These are phyloP conservation scores for Festucalex cinctus DNA, from an alignment of 2,113 vertebrate species.

Conservation along the genomic window DNA sequence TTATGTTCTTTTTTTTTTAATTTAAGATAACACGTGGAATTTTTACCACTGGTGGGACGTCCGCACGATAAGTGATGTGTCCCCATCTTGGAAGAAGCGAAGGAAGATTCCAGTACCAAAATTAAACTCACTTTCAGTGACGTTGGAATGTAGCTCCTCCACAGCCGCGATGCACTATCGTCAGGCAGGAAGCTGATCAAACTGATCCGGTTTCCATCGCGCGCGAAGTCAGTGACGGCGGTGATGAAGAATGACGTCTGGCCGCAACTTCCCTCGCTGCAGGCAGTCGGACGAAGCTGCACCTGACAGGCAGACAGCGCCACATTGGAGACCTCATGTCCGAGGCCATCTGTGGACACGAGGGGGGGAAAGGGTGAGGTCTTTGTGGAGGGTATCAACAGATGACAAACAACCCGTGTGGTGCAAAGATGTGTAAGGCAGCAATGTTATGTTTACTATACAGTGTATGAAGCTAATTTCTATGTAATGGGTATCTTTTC, in stretches of 20 bases:
- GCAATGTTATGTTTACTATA: neutral
- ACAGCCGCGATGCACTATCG: conserved; percentile 49
- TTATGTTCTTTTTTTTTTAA: too few relatives aligned
- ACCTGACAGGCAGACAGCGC: conserved; percentile 73
- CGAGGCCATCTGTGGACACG: conserved; percentile 58
- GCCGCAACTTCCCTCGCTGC: conserved; percentile 62
- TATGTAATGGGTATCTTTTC: too few relatives aligned
- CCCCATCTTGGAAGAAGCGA: neutral
- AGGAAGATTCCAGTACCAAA: neutral
- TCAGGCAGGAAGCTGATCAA: conserved; percentile 40
- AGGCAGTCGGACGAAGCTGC: conserved; percentile 58
- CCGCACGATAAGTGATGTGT: too few relatives aligned
- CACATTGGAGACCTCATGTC: conserved; percentile 56
- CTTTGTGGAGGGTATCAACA: too few relatives aligned
- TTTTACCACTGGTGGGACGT: too few relatives aligned
- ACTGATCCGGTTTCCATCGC: conserved; percentile 65
- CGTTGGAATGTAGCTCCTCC: conserved; percentile 66
- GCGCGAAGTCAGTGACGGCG: conserved; percentile 74
- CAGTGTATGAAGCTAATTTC: too few relatives aligned
- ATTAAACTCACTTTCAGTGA: conserved; percentile 65
- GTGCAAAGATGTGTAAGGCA: conserved; percentile 8
- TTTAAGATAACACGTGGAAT: too few relatives aligned
- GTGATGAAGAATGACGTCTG: conserved; percentile 58
- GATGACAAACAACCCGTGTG: conserved; percentile 21
- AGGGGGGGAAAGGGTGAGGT: conserved; percentile 7